phyloP scores from a whole-genome alignment of 2,113 vertebrate genomes.

The Physeter macrocephalus region DNA sequence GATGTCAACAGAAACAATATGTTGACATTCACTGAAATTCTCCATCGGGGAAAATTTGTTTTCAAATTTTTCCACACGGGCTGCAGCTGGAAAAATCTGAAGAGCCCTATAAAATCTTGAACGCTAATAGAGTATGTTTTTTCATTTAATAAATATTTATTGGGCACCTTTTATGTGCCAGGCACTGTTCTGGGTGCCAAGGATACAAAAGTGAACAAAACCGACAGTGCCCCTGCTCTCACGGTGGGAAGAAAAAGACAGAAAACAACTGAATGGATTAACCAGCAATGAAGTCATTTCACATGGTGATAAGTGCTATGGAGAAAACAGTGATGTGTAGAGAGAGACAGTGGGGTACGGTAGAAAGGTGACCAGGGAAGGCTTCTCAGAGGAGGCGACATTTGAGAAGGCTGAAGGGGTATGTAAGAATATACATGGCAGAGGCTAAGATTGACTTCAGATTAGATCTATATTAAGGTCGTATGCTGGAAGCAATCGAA shows the following conservation, averaged over 20 bases:
- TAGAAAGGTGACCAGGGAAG: neutral
- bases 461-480: neutral
- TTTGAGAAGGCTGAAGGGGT: neutral
- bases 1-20: constrained; percentile 54
- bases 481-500: neutral
- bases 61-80: constrained; percentile 21
- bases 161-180: neutral
- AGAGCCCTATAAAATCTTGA: constrained; percentile 14
- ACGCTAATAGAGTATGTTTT: neutral
- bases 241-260: neutral
- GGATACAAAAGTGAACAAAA: neutral
- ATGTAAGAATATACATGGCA: neutral
- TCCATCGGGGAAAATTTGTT: constrained; percentile 33
- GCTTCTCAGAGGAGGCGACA: constrained; percentile 5
- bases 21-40: constrained; percentile 41
- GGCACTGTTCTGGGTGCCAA: neutral
- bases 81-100: neutral
- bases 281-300: neutral
- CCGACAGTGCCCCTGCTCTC: neutral
- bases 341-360: neutral
- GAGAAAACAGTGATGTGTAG: neutral
- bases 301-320: neutral
- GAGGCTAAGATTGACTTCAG: neutral
- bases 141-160: constrained; percentile 29
- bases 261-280: neutral